These are phyloP conservation scores for Semaprochilodus insignis DNA, from an alignment of 2,797 vertebrate species.

Conservation along the genomic window DNA sequence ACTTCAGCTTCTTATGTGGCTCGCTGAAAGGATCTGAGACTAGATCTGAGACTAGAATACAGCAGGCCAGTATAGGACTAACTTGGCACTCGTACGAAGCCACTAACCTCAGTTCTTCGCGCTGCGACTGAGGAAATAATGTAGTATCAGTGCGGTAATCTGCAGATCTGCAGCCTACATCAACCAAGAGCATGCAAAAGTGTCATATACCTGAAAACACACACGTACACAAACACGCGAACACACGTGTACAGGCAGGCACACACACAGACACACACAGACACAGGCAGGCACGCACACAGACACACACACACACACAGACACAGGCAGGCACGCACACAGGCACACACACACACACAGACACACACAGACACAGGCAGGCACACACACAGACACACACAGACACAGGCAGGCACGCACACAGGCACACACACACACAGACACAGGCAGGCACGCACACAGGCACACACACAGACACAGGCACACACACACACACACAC, in stretches of 20 bases:
- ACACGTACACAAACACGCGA: background rate
- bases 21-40: slow-evolving; percentile 7
- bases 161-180: too few species aligned
- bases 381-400: too few species aligned
- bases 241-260: background rate
- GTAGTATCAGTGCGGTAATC: too few species aligned
- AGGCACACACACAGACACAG: background rate
- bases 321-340: background rate
- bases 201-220: too few species aligned
- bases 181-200: too few species aligned
- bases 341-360: too few species aligned
- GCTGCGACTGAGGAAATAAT: too few species aligned
- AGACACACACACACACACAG: background rate
- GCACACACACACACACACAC: background rate
- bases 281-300: background rate
- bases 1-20: background rate
- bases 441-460: background rate
- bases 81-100: too few species aligned
- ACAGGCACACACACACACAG: background rate
- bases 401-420: slow-evolving; percentile 18
- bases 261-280: background rate
- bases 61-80: background rate
- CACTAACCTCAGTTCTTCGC: too few species aligned
- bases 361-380: too few species aligned
- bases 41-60: background rate